Percentiles rank a stretch among this genome's conserved stretches.
Evolutionary conservation across 1,140 invertebrate species (phyloP).

Genomic region (Ptiloglossa arizonensis): DNA sequence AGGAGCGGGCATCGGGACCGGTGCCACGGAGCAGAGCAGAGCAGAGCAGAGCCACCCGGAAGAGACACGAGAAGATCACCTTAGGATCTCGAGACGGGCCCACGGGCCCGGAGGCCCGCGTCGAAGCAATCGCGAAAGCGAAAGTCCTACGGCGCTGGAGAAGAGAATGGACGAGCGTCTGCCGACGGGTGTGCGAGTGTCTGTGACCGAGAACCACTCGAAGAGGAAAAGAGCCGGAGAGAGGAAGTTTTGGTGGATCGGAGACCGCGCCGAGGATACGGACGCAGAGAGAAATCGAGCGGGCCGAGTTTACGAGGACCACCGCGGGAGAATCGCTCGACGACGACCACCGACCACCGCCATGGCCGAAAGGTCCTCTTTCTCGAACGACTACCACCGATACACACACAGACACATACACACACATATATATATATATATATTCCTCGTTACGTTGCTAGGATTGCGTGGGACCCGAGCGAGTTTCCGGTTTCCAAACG

Average conservation of each 20-base stretch:
- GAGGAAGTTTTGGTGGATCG: slow-evolving; percentile 37
- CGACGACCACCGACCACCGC: neutral
- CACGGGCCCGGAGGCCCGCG: neutral
- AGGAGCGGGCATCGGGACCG: no score
- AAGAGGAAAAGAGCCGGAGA: slow-evolving; percentile 37
- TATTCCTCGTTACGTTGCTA: neutral
- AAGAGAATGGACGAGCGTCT: slow-evolving; percentile 24
- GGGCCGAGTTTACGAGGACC: neutral
- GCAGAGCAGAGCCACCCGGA: slow-evolving; percentile 21
- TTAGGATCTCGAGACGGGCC: neutral
- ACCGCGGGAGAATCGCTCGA: neutral
- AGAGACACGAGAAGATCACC: neutral
- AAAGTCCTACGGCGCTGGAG: slow-evolving; percentile 2
- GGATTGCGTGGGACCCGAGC: slow-evolving; percentile 6
- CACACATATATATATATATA: no score
- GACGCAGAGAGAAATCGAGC: slow-evolving; percentile 29
- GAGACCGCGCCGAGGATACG: neutral
- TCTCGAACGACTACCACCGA: neutral
- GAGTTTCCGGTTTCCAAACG: slow-evolving; percentile 40
- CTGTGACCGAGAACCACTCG: slow-evolving; percentile 17
- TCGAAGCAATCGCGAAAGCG: slow-evolving; percentile 43
- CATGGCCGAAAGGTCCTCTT: slow-evolving; percentile 34
- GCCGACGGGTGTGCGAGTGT: slow-evolving; percentile 1
- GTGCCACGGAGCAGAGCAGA: no score
- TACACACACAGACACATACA: neutral